Evolutionary conservation across 2,888 invertebrate genomes (phyloP).

Genomic region (Lasioglossum leucozonium): DNA sequence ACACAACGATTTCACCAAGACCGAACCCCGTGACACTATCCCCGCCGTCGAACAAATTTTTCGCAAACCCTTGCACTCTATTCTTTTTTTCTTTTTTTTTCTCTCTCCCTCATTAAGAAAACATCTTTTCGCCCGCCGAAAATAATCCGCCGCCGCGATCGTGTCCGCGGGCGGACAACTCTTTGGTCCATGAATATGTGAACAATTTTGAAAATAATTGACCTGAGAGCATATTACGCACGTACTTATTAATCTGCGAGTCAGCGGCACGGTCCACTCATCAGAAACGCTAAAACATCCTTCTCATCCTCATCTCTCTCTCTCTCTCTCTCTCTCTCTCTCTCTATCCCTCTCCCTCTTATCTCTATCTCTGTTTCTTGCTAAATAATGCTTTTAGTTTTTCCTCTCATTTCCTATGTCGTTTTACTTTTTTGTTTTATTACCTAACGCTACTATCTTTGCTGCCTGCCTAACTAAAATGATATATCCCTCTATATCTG

Average conservation of each 20-base stretch:
- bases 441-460: conserved; percentile 63
- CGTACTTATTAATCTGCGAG: conserved; percentile 47
- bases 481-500: conserved; percentile 68
- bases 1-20: conserved; percentile 59
- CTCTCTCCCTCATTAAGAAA: conserved; percentile 13
- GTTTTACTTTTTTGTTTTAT: conserved; percentile 23
- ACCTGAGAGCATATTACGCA: conserved; percentile 63
- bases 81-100: neutral
- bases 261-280: conserved; percentile 65
- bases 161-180: conserved; percentile 48
- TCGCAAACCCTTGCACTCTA: neutral
- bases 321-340: neutral
- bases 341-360: neutral
- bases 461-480: conserved; percentile 70
- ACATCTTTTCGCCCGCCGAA: conserved; percentile 43
- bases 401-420: conserved; percentile 15
- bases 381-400: conserved; percentile 21
- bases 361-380: neutral
- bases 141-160: conserved; percentile 45
- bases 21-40: conserved; percentile 35
- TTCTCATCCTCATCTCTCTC: neutral
- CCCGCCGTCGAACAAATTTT: neutral
- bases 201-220: conserved; percentile 68
- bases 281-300: conserved; percentile 25
- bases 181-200: conserved; percentile 71